Evolutionary conservation across 2,888 invertebrate genomes (phyloP), one percentile per base, ranked within the genome.

Genomic region (Amaurobius ferox): DNA sequence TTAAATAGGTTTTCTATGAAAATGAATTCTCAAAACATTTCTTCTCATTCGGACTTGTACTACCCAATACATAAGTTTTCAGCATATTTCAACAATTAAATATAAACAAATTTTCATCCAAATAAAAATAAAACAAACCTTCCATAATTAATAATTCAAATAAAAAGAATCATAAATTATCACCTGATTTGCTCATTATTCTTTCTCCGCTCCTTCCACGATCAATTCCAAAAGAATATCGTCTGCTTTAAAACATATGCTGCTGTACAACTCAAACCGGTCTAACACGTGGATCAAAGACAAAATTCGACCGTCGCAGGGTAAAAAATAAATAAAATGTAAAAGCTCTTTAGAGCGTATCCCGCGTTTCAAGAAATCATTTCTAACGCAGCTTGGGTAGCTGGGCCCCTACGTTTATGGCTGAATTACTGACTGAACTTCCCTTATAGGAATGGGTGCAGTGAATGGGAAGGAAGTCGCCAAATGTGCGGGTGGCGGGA

Each of bases 241-340:
- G 11, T 6, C 7, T 55, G 19, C 2, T 23, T 23, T 55, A 55
- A 23, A 55, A 55, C 55, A 55, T 55, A 55, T 23, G 55, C 23
- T 55, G 2, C 1, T 6, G 23, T 23, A 23, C 23, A 19, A 23
- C 5, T 16, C 1, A n/a, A 55, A 55, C 55, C 55, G 23, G 23
- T 55, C 55, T 55, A 55, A 55, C 55, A 55, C 55, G 55, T 55
- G 55, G 23, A 5, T 44, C 11, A 44, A 44, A 16, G 23, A 55
- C 23, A 19, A 23, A 55, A 55, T 1, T 16, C 55, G 23, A 23
- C 55, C 1, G 23, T 6, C 55, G 23, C 55, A 55, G 16, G 23
- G 23, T 2, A 23, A 55, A 55, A 19, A 55, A 55, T 1, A 16
- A 55, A 23, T 9, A 35, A 35, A 35, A 35, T 35, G 6, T 35